phyloP scores from a whole-genome alignment of 2,888 invertebrate genomes.

The Standfussiana lucernea region DNA sequence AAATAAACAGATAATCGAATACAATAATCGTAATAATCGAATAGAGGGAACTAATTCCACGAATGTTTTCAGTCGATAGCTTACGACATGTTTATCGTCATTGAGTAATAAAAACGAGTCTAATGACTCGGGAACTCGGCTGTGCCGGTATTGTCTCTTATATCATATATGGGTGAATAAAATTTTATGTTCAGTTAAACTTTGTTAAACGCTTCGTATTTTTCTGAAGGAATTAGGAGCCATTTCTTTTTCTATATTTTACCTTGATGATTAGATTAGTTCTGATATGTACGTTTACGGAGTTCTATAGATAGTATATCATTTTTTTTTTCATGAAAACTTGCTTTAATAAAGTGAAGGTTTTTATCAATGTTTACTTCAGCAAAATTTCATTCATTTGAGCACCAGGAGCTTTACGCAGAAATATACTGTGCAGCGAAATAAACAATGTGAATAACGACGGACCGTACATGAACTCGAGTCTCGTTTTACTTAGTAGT shows the following conservation, averaged over 20 bases:
- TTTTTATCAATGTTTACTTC: not conserved
- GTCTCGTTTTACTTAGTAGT: constrained; percentile 40
- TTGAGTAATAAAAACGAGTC: constrained; percentile 89
- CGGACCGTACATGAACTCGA: constrained; percentile 19
- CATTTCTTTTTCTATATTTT: constrained; percentile 57
- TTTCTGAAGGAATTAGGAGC: constrained; percentile 71
- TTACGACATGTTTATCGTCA: constrained; percentile 90
- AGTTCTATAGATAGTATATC: not conserved
- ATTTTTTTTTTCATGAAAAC: not conserved
- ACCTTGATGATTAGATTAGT: constrained; percentile 37
- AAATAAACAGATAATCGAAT: constrained; percentile 81
- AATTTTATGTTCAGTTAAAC: constrained; percentile 90
- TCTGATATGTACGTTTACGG: not conserved
- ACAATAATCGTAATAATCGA: constrained; percentile 86
- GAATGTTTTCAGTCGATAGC: constrained; percentile 89
- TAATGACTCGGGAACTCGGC: constrained; percentile 88
- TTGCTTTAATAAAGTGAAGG: not conserved
- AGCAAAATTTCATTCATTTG: constrained; percentile 7
- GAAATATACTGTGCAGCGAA: constrained; percentile 21
- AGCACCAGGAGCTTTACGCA: not conserved
- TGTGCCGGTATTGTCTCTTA: constrained; percentile 87
- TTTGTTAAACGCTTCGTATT: constrained; percentile 86
- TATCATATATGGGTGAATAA: constrained; percentile 90
- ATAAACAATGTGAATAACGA: constrained; percentile 25
- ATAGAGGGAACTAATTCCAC: constrained; percentile 85